These are phyloP conservation scores for Prenolepis imparis DNA, from an alignment of 2,888 invertebrate genomes.

Conservation along the genomic window DNA sequence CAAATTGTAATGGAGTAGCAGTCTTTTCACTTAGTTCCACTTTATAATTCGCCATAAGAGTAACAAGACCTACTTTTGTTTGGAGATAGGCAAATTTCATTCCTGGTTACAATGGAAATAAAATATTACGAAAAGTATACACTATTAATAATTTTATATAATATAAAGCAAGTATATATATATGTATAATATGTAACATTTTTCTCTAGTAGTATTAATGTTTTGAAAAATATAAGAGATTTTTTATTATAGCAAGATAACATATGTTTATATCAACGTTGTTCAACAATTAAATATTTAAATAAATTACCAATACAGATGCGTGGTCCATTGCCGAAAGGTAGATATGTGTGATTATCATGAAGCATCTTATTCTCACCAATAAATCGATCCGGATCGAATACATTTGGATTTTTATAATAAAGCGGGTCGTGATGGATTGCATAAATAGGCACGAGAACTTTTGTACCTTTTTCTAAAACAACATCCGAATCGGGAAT, in stretches of 20 bases:
- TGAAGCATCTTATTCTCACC: neutral
- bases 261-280: neutral
- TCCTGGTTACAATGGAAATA: neutral
- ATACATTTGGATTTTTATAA: neutral
- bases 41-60: neutral
- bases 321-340: neutral
- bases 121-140: neutral
- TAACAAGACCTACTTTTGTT: neutral
- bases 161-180: neutral
- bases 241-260: neutral
- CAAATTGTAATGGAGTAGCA: neutral
- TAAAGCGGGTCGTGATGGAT: neutral
- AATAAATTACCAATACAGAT: neutral
- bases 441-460: neutral
- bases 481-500: neutral
- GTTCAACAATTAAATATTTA: neutral
- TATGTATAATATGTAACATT: neutral
- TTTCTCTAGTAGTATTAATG: neutral
- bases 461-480: neutral
- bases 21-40: neutral
- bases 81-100: neutral
- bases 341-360: neutral
- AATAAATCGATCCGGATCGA: neutral
- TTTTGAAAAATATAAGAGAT: neutral
- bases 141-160: neutral